phyloP scores from a whole-genome alignment of 2,888 invertebrate species.

The Salticus scenicus region DNA sequence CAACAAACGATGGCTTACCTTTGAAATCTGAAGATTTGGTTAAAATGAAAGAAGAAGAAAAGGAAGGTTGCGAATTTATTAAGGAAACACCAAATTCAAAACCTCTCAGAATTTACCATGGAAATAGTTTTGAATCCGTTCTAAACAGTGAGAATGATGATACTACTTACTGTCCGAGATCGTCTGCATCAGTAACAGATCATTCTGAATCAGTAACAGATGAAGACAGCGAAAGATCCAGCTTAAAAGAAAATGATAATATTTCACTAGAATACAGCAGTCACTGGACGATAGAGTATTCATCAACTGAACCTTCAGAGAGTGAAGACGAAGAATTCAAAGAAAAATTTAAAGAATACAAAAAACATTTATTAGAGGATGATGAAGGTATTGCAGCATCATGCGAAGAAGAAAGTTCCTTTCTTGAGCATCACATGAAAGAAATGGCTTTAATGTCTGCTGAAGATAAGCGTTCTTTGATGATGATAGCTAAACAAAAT shows the following conservation, averaged over 20 bases:
- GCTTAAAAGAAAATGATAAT: slow-evolving; percentile 55
- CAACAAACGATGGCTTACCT: neutral
- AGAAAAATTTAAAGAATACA: slow-evolving; percentile 26
- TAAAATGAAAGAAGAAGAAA: neutral
- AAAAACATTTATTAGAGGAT: slow-evolving; percentile 36
- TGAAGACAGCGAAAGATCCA: slow-evolving; percentile 15
- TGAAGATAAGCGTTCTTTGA: neutral
- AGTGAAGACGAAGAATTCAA: slow-evolving; percentile 47
- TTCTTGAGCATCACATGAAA: neutral
- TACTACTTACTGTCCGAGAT: slow-evolving; percentile 22
- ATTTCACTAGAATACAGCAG: slow-evolving; percentile 40
- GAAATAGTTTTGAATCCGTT: neutral
- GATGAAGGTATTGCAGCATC: slow-evolving; percentile 51
- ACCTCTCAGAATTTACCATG: no score
- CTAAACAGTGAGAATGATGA: slow-evolving; percentile 39
- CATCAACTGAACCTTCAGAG: slow-evolving; percentile 32
- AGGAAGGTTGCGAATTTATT: neutral
- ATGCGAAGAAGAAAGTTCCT: slow-evolving; percentile 35
- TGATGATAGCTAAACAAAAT: neutral
- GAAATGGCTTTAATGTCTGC: neutral
- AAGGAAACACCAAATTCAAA: neutral
- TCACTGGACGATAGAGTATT: slow-evolving; percentile 45
- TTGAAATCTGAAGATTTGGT: neutral
- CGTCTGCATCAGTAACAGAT: slow-evolving; percentile 14
- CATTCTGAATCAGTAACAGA: neutral